Conservation (phyloP, 2,797 vertebrate genomes). For the Phrynocephalus guinanensis region DNA sequence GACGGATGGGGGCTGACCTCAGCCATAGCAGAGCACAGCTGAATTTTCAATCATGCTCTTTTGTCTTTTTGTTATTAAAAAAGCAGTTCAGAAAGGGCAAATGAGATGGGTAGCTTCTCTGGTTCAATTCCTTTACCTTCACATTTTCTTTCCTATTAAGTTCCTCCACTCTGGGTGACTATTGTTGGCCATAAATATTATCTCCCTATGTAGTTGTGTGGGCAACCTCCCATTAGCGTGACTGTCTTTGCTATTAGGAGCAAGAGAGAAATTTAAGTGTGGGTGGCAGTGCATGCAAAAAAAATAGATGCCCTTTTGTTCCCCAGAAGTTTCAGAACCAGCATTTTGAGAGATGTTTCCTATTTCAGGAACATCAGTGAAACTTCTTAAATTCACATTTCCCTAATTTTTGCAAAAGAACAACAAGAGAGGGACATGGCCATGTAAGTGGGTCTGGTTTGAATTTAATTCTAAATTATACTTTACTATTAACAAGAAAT, state of each 20-base stretch:
- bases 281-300: slow-evolving; percentile 3
- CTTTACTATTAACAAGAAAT: neutral
- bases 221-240: slow-evolving; percentile 26
- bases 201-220: slow-evolving; percentile 32
- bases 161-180: neutral
- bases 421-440: neutral
- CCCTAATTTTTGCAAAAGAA: neutral
- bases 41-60: neutral
- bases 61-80: neutral
- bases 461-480: neutral
- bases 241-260: slow-evolving; percentile 6
- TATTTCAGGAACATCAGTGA: slow-evolving; percentile 47
- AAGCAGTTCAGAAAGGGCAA: neutral
- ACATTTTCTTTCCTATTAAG: slow-evolving; percentile 39
- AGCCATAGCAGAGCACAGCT: neutral
- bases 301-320: slow-evolving; percentile 41
- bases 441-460: neutral
- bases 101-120: neutral
- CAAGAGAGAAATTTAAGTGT: slow-evolving; percentile 35
- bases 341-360: slow-evolving; percentile 18
- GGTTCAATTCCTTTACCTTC: neutral
- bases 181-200: neutral
- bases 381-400: neutral
- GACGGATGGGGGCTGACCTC: neutral
- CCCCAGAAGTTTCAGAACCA: slow-evolving; percentile 24